Conservation (phyloP, 2,888 invertebrate species). For the Dicyrtoma fusca region DNA sequence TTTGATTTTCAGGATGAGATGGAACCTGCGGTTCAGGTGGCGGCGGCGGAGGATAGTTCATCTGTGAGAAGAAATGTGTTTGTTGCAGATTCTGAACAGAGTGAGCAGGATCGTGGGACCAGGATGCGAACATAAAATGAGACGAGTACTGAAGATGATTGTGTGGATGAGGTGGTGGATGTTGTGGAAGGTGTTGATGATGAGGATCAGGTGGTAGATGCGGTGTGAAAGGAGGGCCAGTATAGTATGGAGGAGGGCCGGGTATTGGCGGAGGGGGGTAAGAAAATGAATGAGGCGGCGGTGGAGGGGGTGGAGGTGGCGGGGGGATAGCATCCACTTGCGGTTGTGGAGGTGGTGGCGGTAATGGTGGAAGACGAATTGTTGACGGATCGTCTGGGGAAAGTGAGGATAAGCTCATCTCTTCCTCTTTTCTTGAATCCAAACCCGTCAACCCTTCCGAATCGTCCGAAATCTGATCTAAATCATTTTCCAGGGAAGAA, state of each 20-base stretch:
- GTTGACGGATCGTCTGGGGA: conserved; percentile 46
- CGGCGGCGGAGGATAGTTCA: conserved; percentile 22
- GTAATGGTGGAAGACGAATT: conserved; percentile 47
- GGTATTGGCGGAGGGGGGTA: conserved; percentile 59
- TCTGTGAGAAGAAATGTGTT: conserved; percentile 9
- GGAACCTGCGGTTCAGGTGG: conserved; percentile 28
- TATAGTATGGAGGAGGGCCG: conserved; percentile 20
- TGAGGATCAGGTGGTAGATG: conserved; percentile 26
- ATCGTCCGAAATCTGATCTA: conserved; percentile 55
- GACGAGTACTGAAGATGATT: conserved; percentile 24
- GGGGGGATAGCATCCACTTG: conserved; percentile 51
- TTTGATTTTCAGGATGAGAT: conserved; percentile 20
- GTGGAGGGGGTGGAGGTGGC: conserved; percentile 29
- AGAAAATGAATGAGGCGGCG: conserved; percentile 56
- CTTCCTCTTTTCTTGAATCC: conserved; percentile 39
- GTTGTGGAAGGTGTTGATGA: conserved; percentile 39
- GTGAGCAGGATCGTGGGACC: conserved; percentile 25
- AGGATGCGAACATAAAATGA: conserved; percentile 28
- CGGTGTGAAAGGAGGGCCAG: conserved; percentile 39
- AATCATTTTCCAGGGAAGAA: conserved; percentile 42
- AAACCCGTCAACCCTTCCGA: conserved; percentile 37
- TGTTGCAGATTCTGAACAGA: conserved; percentile 21
- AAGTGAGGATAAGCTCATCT: conserved; percentile 47
- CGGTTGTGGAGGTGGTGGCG: conserved; percentile 36
- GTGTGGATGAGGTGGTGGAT: conserved; percentile 22